Percentiles rank a stretch among this genome's conserved stretches.
phyloP scores from a whole-genome alignment of 2,113 vertebrate species.

The Eretmochelys imbricata region DNA sequence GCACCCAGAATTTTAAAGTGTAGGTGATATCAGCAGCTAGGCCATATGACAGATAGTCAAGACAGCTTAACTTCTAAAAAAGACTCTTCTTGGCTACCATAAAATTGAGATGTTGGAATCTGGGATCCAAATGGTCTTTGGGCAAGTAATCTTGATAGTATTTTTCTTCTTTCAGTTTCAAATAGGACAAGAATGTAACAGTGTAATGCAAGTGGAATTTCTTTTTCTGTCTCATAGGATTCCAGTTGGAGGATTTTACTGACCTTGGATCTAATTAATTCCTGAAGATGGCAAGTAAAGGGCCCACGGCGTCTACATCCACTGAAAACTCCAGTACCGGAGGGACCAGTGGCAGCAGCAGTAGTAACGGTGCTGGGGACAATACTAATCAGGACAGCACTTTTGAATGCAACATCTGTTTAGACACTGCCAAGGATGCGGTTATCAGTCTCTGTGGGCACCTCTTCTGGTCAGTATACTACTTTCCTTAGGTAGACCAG shows the following conservation, averaged over 20 bases:
- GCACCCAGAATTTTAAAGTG: background rate
- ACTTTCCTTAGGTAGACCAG: background rate
- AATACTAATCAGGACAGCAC: slow-evolving; percentile 91
- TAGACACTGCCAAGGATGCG: slow-evolving; percentile 98
- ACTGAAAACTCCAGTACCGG: slow-evolving; percentile 83
- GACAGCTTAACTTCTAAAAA: slow-evolving; percentile 63
- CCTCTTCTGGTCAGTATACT: slow-evolving; percentile 91
- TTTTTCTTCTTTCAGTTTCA: background rate
- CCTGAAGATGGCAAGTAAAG: slow-evolving; percentile 89
- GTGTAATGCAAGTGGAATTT: background rate
- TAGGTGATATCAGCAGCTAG: background rate
- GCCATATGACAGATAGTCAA: slow-evolving; percentile 4
- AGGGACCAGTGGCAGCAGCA: slow-evolving; percentile 84
- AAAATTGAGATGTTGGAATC: slow-evolving; percentile 42
- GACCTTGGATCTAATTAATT: slow-evolving; percentile 1
- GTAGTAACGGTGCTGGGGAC: slow-evolving; percentile 83
- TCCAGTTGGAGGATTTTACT: slow-evolving; percentile 40
- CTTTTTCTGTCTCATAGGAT: slow-evolving; percentile 43
- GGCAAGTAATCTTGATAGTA: background rate
- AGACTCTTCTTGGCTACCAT: background rate
- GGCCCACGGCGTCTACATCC: slow-evolving; percentile 78
- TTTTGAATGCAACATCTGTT: slow-evolving; percentile 97
- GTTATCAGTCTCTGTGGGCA: slow-evolving; percentile 98
- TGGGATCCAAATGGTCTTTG: slow-evolving; percentile 20
- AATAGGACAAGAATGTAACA: background rate